Conservation (phyloP, 1,140 invertebrate genomes). For the Papilio aristodemus region DNA sequence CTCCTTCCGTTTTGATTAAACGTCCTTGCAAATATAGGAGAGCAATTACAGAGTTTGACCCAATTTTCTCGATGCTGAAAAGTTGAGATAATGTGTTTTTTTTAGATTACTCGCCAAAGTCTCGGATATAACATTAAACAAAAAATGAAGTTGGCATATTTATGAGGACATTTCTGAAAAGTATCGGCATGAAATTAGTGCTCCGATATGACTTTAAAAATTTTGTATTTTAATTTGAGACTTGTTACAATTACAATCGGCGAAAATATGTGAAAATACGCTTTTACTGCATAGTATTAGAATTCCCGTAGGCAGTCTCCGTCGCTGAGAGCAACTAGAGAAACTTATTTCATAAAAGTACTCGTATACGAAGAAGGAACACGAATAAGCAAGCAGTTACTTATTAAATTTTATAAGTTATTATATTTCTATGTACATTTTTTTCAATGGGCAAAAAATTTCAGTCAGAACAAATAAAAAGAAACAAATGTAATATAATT, state of each 20-base stretch:
- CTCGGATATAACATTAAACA: slow-evolving; percentile 25
- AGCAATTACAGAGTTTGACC: slow-evolving; percentile 22
- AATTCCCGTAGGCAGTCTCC: slow-evolving; percentile 51
- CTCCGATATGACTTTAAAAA: background rate
- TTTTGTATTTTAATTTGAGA: no score
- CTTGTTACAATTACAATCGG: no score
- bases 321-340: slow-evolving; percentile 52
- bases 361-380: slow-evolving; percentile 62
- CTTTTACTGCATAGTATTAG: slow-evolving; percentile 44
- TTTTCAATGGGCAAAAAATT: slow-evolving; percentile 31
- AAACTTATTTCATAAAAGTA: slow-evolving; percentile 73
- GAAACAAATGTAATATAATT: slow-evolving; percentile 4
- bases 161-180: slow-evolving; percentile 14
- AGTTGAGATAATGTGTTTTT: slow-evolving; percentile 24
- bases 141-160: slow-evolving; percentile 25
- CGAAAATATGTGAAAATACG: slow-evolving; percentile 22
- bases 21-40: slow-evolving; percentile 25
- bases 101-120: slow-evolving; percentile 28
- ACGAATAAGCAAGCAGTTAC: slow-evolving; percentile 68
- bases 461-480: slow-evolving; percentile 15
- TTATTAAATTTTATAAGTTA: slow-evolving; percentile 72
- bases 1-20: slow-evolving; percentile 16
- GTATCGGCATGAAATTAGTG: background rate
- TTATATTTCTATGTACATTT: slow-evolving; percentile 42
- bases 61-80: slow-evolving; percentile 21